Evolutionary conservation across 1,140 invertebrate genomes (phyloP), one percentile per base, ranked within the genome.

Genomic region (Bombus superbus): DNA sequence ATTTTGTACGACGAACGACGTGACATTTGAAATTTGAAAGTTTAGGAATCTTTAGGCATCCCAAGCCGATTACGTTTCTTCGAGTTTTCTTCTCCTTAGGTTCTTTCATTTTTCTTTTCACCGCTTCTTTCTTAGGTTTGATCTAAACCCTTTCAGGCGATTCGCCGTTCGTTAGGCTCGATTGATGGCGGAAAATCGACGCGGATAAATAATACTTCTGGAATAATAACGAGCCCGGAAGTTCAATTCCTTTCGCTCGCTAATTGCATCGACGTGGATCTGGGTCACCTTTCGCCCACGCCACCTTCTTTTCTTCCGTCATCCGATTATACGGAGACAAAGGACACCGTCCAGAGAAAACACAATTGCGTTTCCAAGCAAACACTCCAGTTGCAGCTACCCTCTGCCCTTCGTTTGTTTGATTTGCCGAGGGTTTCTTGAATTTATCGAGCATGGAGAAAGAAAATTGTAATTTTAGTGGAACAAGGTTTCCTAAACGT

Each of bases 251-350:
- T 72, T 42, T 57, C 38, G 66, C 40, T 72, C 47, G 68, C 28
- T 81, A 81, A 81, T 81, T 81, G 66, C 68, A 72, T 59, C 40
- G 47, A 6, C 4, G 28, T 47, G 15, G 66, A 81, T 81, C 47
- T 81, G 22, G 79, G 79, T 81, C 79, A 72, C 32, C 47, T 40
- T 81, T 72, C 79, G 47, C 66, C 79, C 25, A 81, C 79, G 38
- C 35, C 40, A 40, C 4, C 47, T 53, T 38, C 66, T 69, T 81
- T 81, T 32, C n/a, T 57, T 53, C 6, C 66, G 28, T 79, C 77
- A 28, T 66, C 66, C 79, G 47, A 72, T 81, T 81, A 42, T 81
- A 9, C 47, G 3, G 13, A 71, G 78, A 81, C 66, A 71, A 81
- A n/a, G 68, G 35, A 22, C 79, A 79, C 40, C 25, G 47, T 40